Conservation (phyloP, 2,113 vertebrate genomes). For the Anser brachyrhynchus region DNA sequence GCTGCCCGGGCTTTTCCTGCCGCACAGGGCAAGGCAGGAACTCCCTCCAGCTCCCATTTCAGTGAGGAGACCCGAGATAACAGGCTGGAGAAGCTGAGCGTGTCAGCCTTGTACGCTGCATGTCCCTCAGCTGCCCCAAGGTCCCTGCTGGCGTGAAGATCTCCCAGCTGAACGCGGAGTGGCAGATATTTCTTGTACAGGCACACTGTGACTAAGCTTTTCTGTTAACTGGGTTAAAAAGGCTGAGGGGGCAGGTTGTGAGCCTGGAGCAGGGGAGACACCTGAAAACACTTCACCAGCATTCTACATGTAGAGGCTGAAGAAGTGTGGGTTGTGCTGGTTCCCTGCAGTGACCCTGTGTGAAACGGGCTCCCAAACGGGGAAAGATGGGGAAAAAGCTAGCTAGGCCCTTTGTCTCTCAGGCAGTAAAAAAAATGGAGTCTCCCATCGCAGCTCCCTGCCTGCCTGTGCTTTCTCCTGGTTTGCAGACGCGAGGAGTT, state of each 20-base stretch:
- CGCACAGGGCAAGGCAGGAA: neutral
- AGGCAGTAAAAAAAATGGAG: neutral
- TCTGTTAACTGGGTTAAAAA: neutral
- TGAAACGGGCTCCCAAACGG: neutral
- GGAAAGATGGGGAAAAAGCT: neutral
- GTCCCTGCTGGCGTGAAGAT: neutral
- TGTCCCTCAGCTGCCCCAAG: neutral
- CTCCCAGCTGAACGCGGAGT: neutral
- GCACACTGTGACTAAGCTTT: neutral
- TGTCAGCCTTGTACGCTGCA: neutral
- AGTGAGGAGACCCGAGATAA: neutral
- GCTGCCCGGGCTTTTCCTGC: neutral
- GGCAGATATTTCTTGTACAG: accelerated
- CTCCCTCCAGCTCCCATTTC: neutral
- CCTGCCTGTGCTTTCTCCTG: neutral
- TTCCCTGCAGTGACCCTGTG: neutral
- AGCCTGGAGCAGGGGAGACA: neutral
- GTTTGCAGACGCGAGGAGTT: constrained; percentile 64
- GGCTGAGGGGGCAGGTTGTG: neutral
- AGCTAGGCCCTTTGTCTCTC: neutral
- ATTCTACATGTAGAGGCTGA: no score
- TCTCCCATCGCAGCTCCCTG: accelerated
- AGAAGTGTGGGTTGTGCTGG: accelerated
- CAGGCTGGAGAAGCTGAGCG: accelerated
- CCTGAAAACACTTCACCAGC: neutral